These are phyloP conservation scores for Slavum lentiscoides DNA, from an alignment of 2,888 invertebrate species.

Conservation along the genomic window DNA sequence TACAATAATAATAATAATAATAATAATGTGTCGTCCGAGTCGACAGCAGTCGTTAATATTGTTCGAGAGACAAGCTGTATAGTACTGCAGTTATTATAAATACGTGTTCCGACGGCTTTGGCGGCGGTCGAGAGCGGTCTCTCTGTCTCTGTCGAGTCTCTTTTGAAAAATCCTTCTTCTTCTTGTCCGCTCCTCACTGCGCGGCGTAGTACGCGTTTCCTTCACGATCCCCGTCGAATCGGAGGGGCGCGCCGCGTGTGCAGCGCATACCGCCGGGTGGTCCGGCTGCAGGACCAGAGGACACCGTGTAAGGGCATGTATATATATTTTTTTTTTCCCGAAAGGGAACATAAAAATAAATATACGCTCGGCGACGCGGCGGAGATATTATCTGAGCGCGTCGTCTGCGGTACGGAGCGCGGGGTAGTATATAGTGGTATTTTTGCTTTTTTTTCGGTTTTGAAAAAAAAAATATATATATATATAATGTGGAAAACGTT, in stretches of 20 bases:
- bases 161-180: constrained; percentile 12
- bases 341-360: constrained; percentile 27
- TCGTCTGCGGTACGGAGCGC: no score
- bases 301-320: no score
- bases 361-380: background rate
- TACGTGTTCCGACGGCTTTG: no score
- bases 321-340: no score
- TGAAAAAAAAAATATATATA: no score
- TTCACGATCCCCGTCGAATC: no score
- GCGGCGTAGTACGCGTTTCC: background rate
- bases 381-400: constrained; percentile 5
- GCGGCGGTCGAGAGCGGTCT: background rate
- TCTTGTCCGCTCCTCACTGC: no score
- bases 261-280: constrained; percentile 25
- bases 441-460: no score
- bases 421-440: background rate
- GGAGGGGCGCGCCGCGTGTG: no score
- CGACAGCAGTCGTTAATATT: constrained; percentile 12
- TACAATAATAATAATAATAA: no score
- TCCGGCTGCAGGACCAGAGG: background rate
- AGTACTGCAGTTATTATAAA: no score
- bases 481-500: no score
- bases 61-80: background rate
- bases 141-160: background rate
- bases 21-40: background rate